These are phyloP conservation scores for Drusus annulatus DNA, from an alignment of 1,140 invertebrate species.

Conservation along the genomic window DNA sequence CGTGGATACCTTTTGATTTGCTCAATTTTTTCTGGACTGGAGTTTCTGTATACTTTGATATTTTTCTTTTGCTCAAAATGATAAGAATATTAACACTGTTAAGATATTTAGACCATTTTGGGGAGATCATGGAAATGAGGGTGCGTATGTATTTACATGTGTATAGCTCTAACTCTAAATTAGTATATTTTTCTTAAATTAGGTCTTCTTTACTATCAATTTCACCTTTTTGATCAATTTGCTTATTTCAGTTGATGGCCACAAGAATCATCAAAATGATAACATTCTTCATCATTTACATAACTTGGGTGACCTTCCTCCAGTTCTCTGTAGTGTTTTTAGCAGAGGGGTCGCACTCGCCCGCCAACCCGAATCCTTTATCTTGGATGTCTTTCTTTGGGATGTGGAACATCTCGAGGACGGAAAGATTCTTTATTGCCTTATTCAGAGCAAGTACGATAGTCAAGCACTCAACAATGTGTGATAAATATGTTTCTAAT, in stretches of 20 bases:
- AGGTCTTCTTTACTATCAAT: too few relatives aligned
- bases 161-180: too few relatives aligned
- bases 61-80: conserved; percentile 27
- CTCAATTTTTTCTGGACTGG: neutral
- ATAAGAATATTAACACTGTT: conserved; percentile 3
- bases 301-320: conserved; percentile 38
- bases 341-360: neutral
- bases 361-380: neutral
- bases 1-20: conserved; percentile 2
- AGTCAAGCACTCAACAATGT: neutral
- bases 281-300: neutral
- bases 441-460: conserved; percentile 19
- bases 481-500: too few relatives aligned
- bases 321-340: conserved; percentile 30
- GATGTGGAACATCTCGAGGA: neutral
- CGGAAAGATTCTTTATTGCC: conserved; percentile 1
- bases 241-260: conserved; percentile 2
- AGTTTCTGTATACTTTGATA: conserved; percentile 11
- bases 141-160: neutral
- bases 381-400: conserved; percentile 4
- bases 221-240: neutral
- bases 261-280: neutral
- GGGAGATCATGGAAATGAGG: neutral
- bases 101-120: conserved; percentile 17
- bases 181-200: too few relatives aligned